Evolutionary conservation across 2,797 vertebrate species (phyloP).

Genomic region (Natrix natrix): DNA sequence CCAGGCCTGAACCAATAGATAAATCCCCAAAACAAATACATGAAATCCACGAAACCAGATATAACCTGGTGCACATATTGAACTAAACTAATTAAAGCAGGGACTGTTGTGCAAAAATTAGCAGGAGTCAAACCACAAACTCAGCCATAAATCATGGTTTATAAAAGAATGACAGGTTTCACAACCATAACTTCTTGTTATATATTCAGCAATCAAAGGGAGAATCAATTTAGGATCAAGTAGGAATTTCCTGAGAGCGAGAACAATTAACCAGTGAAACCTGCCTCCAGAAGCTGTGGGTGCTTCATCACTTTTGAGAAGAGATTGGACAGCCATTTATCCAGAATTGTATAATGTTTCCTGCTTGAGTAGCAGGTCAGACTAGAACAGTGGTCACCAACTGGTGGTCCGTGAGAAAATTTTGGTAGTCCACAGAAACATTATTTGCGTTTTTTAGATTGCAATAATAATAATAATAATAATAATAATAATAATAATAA

Average conservation of each 20-base stretch:
- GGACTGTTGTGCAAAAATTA: not conserved
- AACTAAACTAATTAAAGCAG: not conserved
- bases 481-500: too few species aligned
- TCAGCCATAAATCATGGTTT: not conserved
- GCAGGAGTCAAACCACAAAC: not conserved
- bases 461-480: too few species aligned
- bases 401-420: too few species aligned
- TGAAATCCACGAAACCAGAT: not conserved
- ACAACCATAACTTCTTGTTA: not conserved
- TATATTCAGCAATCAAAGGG: not conserved
- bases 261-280: not conserved
- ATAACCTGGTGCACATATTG: not conserved
- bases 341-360: not conserved
- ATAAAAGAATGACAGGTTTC: not conserved
- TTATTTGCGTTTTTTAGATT: too few species aligned
- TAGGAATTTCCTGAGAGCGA: not conserved
- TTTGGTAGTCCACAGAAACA: too few species aligned
- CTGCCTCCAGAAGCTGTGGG: not conserved
- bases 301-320: not conserved
- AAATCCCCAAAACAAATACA: not conserved
- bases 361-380: too few species aligned
- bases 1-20: not conserved
- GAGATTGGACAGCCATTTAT: not conserved
- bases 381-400: too few species aligned
- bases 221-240: not conserved